Evolutionary conservation across 2,888 invertebrate species (phyloP).

Genomic region (Ochropleura plecta): DNA sequence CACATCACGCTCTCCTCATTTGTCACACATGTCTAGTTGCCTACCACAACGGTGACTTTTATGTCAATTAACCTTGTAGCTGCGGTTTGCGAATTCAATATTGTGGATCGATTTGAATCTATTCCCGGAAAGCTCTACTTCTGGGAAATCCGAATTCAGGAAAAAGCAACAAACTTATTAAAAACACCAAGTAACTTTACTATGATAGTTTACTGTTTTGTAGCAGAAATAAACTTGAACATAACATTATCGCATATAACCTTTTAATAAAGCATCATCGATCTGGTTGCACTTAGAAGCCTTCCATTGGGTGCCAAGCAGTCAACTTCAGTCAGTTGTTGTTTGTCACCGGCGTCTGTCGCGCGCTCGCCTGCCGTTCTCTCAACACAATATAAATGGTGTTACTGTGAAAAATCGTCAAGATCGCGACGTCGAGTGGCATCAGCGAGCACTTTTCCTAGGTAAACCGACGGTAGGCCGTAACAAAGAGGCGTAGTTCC

Average conservation of each 20-base stretch:
- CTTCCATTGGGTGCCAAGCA: slow-evolving; percentile 81
- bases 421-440: slow-evolving; percentile 71
- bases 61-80: slow-evolving; percentile 56
- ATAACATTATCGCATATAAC: slow-evolving; percentile 65
- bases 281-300: slow-evolving; percentile 82
- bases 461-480: slow-evolving; percentile 83
- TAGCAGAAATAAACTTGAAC: slow-evolving; percentile 3
- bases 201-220: background rate
- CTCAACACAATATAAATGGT: slow-evolving; percentile 75
- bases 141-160: slow-evolving; percentile 2
- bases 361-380: slow-evolving; percentile 72
- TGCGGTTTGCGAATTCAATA: slow-evolving; percentile 26
- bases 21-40: slow-evolving; percentile 76
- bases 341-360: slow-evolving; percentile 77
- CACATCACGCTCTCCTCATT: slow-evolving; percentile 79
- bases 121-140: background rate
- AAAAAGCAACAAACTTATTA: background rate
- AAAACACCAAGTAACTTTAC: background rate
- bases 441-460: slow-evolving; percentile 82
- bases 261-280: slow-evolving; percentile 69
- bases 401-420: slow-evolving; percentile 73
- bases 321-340: slow-evolving; percentile 79
- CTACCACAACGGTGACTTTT: slow-evolving; percentile 66
- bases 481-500: slow-evolving; percentile 87
- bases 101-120: slow-evolving; percentile 10